These are phyloP conservation scores for Scarus forsteni DNA, from an alignment of 2,797 vertebrate genomes.

Conservation along the genomic window DNA sequence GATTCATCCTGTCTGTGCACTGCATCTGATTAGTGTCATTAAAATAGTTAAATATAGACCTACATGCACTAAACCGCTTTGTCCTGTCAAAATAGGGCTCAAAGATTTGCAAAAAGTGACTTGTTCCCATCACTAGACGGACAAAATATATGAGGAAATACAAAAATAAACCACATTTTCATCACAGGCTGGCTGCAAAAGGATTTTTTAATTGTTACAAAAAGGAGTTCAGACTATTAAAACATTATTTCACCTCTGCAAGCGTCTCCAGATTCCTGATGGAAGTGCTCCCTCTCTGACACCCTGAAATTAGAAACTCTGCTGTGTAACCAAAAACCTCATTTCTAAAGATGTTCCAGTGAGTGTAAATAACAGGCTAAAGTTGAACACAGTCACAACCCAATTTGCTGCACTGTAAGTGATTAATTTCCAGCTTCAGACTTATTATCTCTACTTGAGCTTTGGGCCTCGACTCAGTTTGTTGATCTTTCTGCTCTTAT, in stretches of 20 bases:
- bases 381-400: constrained; percentile 20
- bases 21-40: no score
- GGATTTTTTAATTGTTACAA: not conserved
- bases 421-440: constrained; percentile 32
- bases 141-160: not conserved
- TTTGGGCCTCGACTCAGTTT: constrained; percentile 13
- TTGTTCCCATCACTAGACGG: no score
- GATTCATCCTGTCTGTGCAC: no score
- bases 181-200: not conserved
- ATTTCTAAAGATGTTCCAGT: constrained; percentile 31
- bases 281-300: constrained; percentile 28
- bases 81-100: no score
- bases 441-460: constrained; percentile 7
- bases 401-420: constrained; percentile 11
- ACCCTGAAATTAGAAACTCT: constrained; percentile 18
- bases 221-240: not conserved
- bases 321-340: constrained; percentile 1
- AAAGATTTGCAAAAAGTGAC: no score
- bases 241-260: not conserved
- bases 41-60: no score
- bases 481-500: constrained; percentile 16
- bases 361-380: constrained; percentile 18
- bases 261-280: constrained; percentile 1
- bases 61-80: no score
- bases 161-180: not conserved